Base-by-base conservation (phyloP, 2,888 invertebrate genomes). In the Pediacus dermestoides region DNA sequence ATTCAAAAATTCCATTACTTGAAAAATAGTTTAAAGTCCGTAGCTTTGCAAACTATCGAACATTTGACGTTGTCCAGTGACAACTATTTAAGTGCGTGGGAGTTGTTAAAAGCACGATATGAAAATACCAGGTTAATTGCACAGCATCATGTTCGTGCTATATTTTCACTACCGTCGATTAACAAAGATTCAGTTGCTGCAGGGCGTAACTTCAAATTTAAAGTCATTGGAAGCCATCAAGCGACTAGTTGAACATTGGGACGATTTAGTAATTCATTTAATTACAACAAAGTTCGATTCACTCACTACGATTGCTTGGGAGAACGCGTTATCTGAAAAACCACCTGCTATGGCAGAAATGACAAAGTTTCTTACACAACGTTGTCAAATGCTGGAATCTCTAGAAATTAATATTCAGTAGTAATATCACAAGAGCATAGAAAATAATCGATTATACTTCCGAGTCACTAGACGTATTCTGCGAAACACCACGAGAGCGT, bases 1-100 rank as follows among this genome's bases (percentile, higher is more conserved):
- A 28, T 26, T 4, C 35, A 42, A 39, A 42, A 42, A 13, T 40
- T 39, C 25, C 42, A 42, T 13, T 42, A 42, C 23, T 27, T 42
- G 14, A 18, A 22, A 27, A 6, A 9, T 7, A 25, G 32, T 21
- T 34, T 42, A 21, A 39, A 27, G 12, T 18, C 11, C 8, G 38
- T 32, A 10, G 42, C 42, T 10, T 10, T 27, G n/a, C 33, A 16
- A 18, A 28, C 27, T 6, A 16, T 42, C 9, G 34, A 33, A 13
- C 41, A 39, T 11, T 8, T 42, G 9, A 11, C 31, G 8, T 16
- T 34, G 2, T 27, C 39, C 10, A 10, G 2, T 8, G 37, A 14
- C 2, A 42, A 42, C 41, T 42, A 42, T 33, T 11, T 9, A 9
- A n/a, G 7, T 13, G 42, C 39, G 13, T 34, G 37, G 23, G 23